Conservation (phyloP, 1,140 invertebrate species). For the Sminthurinus signatus region DNA sequence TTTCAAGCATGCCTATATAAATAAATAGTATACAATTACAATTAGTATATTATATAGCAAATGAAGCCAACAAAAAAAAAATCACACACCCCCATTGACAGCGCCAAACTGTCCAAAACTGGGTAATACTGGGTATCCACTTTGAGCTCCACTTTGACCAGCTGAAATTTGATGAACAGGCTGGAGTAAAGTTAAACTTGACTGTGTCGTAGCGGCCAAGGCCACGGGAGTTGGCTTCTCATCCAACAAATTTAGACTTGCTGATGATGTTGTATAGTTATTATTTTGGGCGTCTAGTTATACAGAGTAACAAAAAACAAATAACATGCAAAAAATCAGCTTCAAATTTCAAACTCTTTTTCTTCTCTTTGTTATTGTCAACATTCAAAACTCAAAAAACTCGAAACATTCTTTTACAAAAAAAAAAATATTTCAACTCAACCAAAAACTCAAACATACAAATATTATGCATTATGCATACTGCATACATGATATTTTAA, state of each 20-base stretch:
- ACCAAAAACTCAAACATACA: no score
- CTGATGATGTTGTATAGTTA: slow-evolving; percentile 19
- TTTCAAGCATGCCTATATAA: no score
- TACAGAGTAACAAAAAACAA: slow-evolving; percentile 7
- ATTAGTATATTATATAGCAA: no score
- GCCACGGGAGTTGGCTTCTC: slow-evolving; percentile 13
- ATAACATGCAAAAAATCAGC: not conserved
- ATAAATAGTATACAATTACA: no score
- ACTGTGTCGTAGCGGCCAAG: slow-evolving; percentile 26
- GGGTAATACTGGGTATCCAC: slow-evolving; percentile 25
- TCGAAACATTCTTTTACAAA: no score
- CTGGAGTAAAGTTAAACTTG: slow-evolving; percentile 26
- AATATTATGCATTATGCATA: no score
- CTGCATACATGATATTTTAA: no score
- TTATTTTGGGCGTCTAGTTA: slow-evolving; percentile 20
- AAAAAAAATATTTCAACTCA: no score
- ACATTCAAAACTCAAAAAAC: not conserved
- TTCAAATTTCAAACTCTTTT: not conserved
- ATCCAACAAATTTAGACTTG: slow-evolving; percentile 16
- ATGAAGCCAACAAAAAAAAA: not conserved
- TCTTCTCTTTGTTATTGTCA: not conserved
- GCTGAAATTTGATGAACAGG: slow-evolving; percentile 26
- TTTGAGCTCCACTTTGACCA: slow-evolving; percentile 22
- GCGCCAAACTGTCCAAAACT: slow-evolving; percentile 35
- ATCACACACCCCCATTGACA: slow-evolving; percentile 21